phyloP scores from a whole-genome alignment of 2,113 vertebrate genomes.

The Paratilapia polleni region DNA sequence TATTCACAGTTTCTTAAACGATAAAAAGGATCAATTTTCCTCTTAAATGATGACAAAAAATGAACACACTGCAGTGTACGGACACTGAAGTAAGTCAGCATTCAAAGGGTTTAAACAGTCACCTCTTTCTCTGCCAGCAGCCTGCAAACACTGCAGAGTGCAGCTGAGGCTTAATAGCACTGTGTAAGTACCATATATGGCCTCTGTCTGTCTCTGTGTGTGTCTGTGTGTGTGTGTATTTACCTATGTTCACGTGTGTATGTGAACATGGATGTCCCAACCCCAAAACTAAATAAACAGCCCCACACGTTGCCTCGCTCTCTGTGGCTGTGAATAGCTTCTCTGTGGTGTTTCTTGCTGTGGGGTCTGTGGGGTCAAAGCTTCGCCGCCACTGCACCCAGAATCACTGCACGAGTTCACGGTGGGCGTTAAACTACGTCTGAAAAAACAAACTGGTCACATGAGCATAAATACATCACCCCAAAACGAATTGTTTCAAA shows the following conservation, averaged over 20 bases:
- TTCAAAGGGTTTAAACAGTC: constrained; percentile 1
- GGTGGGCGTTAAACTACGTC: not conserved
- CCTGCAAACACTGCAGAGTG: not conserved
- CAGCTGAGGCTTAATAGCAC: constrained; percentile 4
- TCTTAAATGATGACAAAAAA: not conserved
- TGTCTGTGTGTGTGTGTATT: constrained; percentile 46
- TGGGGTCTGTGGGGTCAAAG: constrained; percentile 34
- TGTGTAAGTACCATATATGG: not conserved
- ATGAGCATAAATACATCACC: not conserved
- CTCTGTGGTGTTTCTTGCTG: constrained; percentile 48
- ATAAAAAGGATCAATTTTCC: not conserved
- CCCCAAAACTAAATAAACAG: constrained; percentile 67
- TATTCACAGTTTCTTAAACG: not conserved
- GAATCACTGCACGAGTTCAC: not conserved
- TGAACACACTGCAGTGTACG: not conserved
- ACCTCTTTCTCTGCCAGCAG: not conserved
- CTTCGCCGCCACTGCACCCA: not conserved
- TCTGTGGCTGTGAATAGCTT: constrained; percentile 40
- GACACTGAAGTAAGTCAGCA: not conserved
- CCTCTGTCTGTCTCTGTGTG: constrained; percentile 12
- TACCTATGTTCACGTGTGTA: constrained; percentile 31
- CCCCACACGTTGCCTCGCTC: constrained; percentile 39
- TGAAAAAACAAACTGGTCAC: not conserved
- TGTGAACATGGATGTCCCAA: constrained; percentile 41
- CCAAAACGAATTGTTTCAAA: not conserved